Evolutionary conservation across 2,797 vertebrate species (phyloP).

Genomic region (Coilia nasus): DNA sequence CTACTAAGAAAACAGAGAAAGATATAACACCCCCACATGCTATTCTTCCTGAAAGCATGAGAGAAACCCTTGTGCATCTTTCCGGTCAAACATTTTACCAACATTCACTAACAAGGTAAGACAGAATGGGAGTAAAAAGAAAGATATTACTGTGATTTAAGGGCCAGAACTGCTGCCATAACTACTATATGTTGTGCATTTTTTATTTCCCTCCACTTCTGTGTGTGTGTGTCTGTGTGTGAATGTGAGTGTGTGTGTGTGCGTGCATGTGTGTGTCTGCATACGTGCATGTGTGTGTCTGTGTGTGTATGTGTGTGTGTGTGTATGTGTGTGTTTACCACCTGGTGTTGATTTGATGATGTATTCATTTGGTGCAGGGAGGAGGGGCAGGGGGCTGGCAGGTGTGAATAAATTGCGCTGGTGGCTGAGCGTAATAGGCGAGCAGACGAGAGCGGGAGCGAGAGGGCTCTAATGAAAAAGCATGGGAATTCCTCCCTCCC

Average conservation of each 20-base stretch:
- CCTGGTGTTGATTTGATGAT: background rate
- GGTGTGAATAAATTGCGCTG: background rate
- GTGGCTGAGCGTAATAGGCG: background rate
- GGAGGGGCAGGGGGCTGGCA: background rate
- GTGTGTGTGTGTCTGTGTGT: slow-evolving; percentile 3
- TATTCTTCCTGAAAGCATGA: too few relatives aligned
- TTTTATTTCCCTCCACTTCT: background rate
- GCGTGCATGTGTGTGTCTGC: background rate
- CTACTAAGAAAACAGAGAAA: too few relatives aligned
- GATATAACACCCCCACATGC: too few relatives aligned
- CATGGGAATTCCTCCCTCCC: background rate
- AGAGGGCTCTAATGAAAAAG: slow-evolving; percentile 9
- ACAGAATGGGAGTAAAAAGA: background rate
- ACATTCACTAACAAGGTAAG: background rate
- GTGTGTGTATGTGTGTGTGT: background rate
- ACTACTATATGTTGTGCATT: background rate
- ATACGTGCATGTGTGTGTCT: background rate
- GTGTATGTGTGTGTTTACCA: slow-evolving; percentile 25
- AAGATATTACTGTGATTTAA: background rate
- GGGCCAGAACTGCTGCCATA: background rate
- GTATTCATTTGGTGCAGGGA: background rate
- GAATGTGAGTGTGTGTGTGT: slow-evolving; percentile 3
- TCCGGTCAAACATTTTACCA: too few relatives aligned
- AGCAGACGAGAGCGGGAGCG: background rate
- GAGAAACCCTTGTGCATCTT: too few relatives aligned